Evolutionary conservation across 2,113 vertebrate species (phyloP).

Genomic region (Polyodon spathula): DNA sequence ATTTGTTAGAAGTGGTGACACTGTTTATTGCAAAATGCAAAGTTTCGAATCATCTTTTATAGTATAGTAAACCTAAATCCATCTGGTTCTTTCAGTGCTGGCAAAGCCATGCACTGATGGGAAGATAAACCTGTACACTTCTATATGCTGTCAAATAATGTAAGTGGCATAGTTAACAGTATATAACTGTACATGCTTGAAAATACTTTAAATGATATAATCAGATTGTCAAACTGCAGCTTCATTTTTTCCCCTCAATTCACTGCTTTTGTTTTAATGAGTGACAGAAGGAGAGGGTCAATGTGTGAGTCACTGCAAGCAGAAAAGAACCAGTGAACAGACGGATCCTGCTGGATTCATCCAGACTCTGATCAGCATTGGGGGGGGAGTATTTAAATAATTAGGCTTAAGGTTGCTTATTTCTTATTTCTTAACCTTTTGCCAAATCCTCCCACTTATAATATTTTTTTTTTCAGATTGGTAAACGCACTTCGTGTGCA

Average conservation of each 20-base stretch:
- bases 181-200: neutral
- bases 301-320: slow-evolving; percentile 69
- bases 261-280: slow-evolving; percentile 56
- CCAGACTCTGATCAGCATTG: slow-evolving; percentile 61
- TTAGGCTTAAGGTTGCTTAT: slow-evolving; percentile 62
- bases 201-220: neutral
- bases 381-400: slow-evolving; percentile 66
- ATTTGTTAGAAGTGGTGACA: too few species aligned
- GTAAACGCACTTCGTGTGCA: slow-evolving; percentile 61
- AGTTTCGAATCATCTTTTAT: too few species aligned
- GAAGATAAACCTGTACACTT: too few species aligned
- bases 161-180: too few species aligned
- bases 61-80: too few species aligned
- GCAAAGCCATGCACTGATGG: too few species aligned
- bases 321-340: slow-evolving; percentile 65
- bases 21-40: too few species aligned
- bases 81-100: too few species aligned
- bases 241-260: slow-evolving; percentile 18
- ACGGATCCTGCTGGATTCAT: slow-evolving; percentile 69
- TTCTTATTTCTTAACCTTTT: slow-evolving; percentile 65
- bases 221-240: slow-evolving; percentile 16
- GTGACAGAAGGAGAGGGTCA: slow-evolving; percentile 62
- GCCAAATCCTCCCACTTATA: slow-evolving; percentile 71
- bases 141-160: too few species aligned
- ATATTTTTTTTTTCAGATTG: slow-evolving; percentile 55